Evolutionary conservation across 2,888 invertebrate genomes (phyloP), one percentile per base, ranked within the genome.

Genomic region (Epirrhoe tristata): DNA sequence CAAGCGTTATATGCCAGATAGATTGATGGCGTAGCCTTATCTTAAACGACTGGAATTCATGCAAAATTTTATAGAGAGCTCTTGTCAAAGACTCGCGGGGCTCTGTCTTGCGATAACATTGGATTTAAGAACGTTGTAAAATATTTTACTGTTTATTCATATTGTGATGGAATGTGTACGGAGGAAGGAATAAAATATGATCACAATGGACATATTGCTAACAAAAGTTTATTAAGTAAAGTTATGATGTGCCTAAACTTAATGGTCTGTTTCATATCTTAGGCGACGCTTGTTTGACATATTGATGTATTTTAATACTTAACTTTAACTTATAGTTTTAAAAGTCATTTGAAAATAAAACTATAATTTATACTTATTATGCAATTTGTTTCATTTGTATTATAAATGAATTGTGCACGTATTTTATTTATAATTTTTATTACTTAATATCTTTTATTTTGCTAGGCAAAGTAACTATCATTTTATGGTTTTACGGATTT

Each of bases 41-140:
- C 74, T 75, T 48, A 70, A 75, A 74, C 72, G 74, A 70, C 70
- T 68, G 67, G 74, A 78, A 79, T 72, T 79, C 78, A 80, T 75
- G 76, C 75, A 75, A 74, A 75, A 75, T 73, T 73, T 75, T 75
- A 76, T 74, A 71, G 68, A 70, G 70, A 67, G 73, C 66, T 57
- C 67, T 73, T 73, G 73, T 73, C 70, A 75, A 69, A 69, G 69
- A 60, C 75, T 79, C 79, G 57, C 68, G 80, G 76, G 81, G 73
- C 78, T 78, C 68, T 71, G 77, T 73, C 63, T 64, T 24, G 66
- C 68, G 83, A 86, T 84, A 86, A 84, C 85, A 80, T 81, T 81
- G 81, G 80, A 83, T 85, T 85, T 84, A 81, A 77, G 77, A 76
- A 73, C 71, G 74, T 63, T 82, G 80, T 87, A 86, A 74, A 74